Evolutionary conservation across 1,140 invertebrate genomes (phyloP).

Genomic region (Pogonomyrmex barbatus): DNA sequence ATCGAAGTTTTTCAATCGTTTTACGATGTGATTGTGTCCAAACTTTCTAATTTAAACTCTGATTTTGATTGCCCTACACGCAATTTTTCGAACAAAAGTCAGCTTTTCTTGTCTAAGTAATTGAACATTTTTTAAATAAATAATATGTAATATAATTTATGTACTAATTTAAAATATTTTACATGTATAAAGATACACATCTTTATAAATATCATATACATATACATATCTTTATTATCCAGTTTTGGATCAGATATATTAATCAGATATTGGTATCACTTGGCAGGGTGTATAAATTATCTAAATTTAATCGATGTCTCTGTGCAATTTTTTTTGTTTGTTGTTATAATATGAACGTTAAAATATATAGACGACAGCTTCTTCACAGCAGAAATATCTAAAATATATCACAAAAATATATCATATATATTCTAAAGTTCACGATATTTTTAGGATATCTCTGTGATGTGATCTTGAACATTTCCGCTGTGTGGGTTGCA

Average conservation of each 20-base stretch:
- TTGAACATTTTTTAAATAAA: constrained; percentile 6
- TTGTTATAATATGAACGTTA: no score
- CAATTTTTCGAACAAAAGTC: background rate
- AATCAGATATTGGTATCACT: no score
- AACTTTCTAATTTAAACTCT: background rate
- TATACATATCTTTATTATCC: background rate
- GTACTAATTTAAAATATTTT: background rate
- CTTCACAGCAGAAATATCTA: no score
- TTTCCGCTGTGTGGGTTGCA: background rate
- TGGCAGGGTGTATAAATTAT: no score
- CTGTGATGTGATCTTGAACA: no score
- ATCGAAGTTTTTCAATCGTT: background rate
- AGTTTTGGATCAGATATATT: background rate
- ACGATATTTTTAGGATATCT: no score
- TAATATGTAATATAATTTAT: background rate
- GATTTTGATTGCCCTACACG: background rate
- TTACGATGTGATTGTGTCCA: no score
- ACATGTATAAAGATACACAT: background rate
- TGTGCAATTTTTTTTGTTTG: background rate
- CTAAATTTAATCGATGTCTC: background rate
- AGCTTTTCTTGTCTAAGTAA: background rate
- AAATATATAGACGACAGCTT: no score
- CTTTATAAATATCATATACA: background rate
- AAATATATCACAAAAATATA: no score
- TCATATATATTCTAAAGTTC: no score